phyloP scores from a whole-genome alignment of 2,888 invertebrate genomes.

The Sturmia bella region DNA sequence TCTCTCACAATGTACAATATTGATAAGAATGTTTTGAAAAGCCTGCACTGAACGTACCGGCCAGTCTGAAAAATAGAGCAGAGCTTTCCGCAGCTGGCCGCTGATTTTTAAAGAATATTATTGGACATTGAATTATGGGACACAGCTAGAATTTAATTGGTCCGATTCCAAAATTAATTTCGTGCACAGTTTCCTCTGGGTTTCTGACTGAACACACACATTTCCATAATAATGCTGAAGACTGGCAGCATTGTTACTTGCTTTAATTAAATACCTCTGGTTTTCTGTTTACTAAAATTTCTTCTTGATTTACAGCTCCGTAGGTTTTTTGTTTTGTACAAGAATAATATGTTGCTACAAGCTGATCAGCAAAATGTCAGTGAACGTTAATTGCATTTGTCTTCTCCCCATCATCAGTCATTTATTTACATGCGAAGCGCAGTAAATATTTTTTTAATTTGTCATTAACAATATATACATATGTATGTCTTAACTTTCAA shows the following conservation, averaged over 20 bases:
- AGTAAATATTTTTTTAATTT: slow-evolving; percentile 21
- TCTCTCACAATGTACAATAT: too few relatives aligned
- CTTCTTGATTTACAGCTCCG: background rate
- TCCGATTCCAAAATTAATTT: too few relatives aligned
- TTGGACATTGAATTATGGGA: too few relatives aligned
- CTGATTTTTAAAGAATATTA: too few relatives aligned
- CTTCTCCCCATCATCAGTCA: slow-evolving; percentile 60
- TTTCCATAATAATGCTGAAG: too few relatives aligned
- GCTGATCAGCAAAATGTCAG: slow-evolving; percentile 54
- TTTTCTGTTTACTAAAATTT: slow-evolving; percentile 28
- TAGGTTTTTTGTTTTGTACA: slow-evolving; percentile 7
- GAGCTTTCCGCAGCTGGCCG: too few relatives aligned
- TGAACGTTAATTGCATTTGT: slow-evolving; percentile 66
- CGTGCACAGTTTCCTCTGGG: too few relatives aligned
- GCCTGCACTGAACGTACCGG: too few relatives aligned
- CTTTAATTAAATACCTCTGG: slow-evolving; percentile 2
- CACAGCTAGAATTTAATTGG: too few relatives aligned
- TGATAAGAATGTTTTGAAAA: too few relatives aligned
- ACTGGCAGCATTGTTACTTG: slow-evolving; percentile 10
- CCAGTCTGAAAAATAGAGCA: too few relatives aligned
- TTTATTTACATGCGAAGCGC: slow-evolving; percentile 37
- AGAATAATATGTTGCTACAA: slow-evolving; percentile 25
- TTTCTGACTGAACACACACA: too few relatives aligned
- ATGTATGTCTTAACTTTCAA: slow-evolving; percentile 34
- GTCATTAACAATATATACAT: slow-evolving; percentile 24